A percentile compares a stretch with the other conserved stretches of the same genome.
Conservation (phyloP, 92 coral and sea anemone species). For the Parazoanthus swiftii region DNA sequence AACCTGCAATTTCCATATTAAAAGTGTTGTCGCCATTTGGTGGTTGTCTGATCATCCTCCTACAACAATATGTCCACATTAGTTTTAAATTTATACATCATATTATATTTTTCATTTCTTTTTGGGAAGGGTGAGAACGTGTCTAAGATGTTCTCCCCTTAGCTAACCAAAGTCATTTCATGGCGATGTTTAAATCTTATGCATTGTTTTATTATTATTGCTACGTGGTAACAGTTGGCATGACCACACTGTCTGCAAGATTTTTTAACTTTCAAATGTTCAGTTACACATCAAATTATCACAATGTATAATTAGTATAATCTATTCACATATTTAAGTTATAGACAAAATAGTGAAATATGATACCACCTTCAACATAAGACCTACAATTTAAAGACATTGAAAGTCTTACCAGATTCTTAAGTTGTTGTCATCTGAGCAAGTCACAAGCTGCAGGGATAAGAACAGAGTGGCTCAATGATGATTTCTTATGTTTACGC, state of each 20-base stretch:
- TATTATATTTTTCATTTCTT: background rate
- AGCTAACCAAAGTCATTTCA: too few relatives aligned
- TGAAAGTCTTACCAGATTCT: constrained; percentile 75
- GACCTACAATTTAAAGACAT: background rate
- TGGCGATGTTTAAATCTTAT: too few relatives aligned
- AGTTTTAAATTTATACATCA: background rate
- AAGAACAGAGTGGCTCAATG: background rate
- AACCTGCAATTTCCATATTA: constrained; percentile 12
- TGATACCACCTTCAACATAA: background rate
- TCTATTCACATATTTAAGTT: too few relatives aligned
- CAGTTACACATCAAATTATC: too few relatives aligned
- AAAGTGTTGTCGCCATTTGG: background rate
- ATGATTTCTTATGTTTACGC: background rate
- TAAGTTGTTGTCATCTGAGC: constrained; percentile 94
- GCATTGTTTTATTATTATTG: too few relatives aligned
- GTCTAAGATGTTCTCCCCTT: background rate
- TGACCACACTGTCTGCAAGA: too few relatives aligned
- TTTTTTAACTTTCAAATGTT: too few relatives aligned
- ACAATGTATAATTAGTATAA: too few relatives aligned
- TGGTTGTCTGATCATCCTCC: constrained; percentile 38
- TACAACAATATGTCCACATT: background rate
- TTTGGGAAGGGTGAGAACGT: background rate
- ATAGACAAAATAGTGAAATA: background rate
- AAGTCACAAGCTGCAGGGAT: constrained; percentile 76
- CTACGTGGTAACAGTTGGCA: too few relatives aligned